Conservation (phyloP, 2,888 invertebrate genomes). For the Salpingus planirostris region DNA sequence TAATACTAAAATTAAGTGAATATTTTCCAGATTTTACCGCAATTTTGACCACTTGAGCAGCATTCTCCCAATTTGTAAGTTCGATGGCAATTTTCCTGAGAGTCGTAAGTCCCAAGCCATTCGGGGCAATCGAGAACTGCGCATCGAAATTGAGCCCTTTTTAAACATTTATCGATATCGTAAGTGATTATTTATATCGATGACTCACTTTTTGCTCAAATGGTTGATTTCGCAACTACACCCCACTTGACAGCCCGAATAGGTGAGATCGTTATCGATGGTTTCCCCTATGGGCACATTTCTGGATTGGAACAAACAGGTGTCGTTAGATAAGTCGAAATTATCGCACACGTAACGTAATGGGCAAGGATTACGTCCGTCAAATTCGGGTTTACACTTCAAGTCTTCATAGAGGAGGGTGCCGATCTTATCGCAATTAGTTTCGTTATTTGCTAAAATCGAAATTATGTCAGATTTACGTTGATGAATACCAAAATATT, state of each 20-base stretch:
- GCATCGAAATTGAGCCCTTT: conserved; percentile 1
- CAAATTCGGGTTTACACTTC: not conserved
- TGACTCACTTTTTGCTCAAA: no score
- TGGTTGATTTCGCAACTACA: no score
- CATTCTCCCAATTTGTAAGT: conserved; percentile 1
- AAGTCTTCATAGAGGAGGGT: not conserved
- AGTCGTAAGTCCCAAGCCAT: not conserved
- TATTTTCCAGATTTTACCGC: conserved; percentile 2
- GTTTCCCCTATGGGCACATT: not conserved
- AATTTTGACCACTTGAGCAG: conserved; percentile 1
- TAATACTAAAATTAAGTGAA: no score
- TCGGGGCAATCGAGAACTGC: conserved; percentile 3
- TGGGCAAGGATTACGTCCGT: not conserved
- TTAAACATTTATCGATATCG: no score
- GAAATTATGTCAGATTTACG: no score
- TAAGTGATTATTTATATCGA: no score
- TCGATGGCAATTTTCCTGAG: not conserved
- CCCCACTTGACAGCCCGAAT: not conserved
- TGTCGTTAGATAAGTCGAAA: not conserved
- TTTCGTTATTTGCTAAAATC: no score
- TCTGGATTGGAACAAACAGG: not conserved
- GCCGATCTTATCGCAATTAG: not conserved
- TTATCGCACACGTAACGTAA: not conserved
- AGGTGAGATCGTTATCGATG: not conserved
- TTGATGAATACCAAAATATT: no score